Evolutionary conservation across 1,140 invertebrate species (phyloP).

Genomic region (Leptinotarsa defecta): DNA sequence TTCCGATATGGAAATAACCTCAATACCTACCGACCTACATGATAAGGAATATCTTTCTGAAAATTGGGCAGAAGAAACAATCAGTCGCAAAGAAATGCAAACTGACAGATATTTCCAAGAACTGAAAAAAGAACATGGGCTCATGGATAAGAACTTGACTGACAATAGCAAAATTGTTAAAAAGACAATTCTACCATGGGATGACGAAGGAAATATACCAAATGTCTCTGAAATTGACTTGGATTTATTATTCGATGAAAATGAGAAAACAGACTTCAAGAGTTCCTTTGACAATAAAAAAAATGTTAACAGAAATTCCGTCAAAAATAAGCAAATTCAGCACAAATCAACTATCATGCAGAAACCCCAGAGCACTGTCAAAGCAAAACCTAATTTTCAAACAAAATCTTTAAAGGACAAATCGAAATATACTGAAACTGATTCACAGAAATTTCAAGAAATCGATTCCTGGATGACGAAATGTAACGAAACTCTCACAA

Average conservation of each 20-base stretch:
- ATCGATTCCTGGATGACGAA: slow-evolving; percentile 40
- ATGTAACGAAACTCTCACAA: background rate
- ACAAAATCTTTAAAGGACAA: slow-evolving; percentile 2
- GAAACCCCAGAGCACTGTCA: background rate
- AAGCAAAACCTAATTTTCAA: background rate
- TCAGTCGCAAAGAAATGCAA: slow-evolving; percentile 32
- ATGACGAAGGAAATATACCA: slow-evolving; percentile 34
- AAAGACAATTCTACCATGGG: slow-evolving; percentile 25
- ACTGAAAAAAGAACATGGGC: slow-evolving; percentile 33
- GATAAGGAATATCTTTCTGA: background rate
- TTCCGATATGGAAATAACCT: background rate
- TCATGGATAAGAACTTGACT: slow-evolving; percentile 31
- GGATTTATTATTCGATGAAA: slow-evolving; percentile 41
- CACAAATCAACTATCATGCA: background rate
- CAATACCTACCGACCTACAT: background rate
- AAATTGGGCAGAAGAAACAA: slow-evolving; percentile 22
- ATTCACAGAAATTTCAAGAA: slow-evolving; percentile 9
- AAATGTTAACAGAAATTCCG: background rate
- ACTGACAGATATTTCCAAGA: slow-evolving; percentile 40
- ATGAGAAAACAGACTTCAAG: slow-evolving; percentile 40
- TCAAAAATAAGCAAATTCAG: background rate
- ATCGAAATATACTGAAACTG: background rate
- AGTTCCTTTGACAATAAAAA: slow-evolving; percentile 33
- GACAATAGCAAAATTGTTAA: slow-evolving; percentile 41
- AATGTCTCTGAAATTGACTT: slow-evolving; percentile 43